Evolutionary conservation across 2,113 vertebrate genomes (phyloP).

Genomic region (Nycticryphes semicollaris): DNA sequence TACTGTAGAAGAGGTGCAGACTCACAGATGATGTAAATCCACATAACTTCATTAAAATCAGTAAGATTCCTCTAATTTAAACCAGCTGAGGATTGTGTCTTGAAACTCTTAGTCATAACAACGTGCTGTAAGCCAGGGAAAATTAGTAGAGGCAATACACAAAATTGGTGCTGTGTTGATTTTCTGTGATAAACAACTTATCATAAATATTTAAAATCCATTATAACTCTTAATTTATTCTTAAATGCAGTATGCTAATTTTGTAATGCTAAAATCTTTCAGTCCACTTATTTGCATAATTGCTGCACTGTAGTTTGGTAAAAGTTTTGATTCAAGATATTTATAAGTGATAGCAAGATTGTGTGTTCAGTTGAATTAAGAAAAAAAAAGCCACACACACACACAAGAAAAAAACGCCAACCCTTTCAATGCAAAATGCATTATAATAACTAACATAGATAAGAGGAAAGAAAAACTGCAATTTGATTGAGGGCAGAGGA

Average conservation of each 20-base stretch:
- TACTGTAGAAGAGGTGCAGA: not conserved
- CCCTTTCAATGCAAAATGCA: not conserved
- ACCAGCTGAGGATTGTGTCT: not conserved
- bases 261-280: not conserved
- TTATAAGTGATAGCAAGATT: constrained; percentile 30
- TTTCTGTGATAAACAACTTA: constrained; percentile 37
- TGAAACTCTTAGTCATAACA: not conserved
- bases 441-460: constrained; percentile 23
- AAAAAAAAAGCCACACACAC: not conserved
- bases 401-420: not conserved
- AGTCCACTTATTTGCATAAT: constrained; percentile 53
- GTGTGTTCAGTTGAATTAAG: not conserved
- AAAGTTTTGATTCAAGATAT: constrained; percentile 51
- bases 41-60: not conserved
- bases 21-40: not conserved
- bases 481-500: not conserved
- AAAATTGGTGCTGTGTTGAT: constrained; percentile 25
- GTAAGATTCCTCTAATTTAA: not conserved
- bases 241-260: constrained; percentile 35
- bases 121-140: not conserved
- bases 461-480: not conserved
- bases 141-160: not conserved
- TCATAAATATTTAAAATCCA: constrained; percentile 63
- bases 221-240: constrained; percentile 55
- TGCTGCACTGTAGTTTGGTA: not conserved